Percentiles rank a stretch among this genome's conserved stretches.
These are phyloP conservation scores for Promerops cafer DNA, from an alignment of 2,113 vertebrate genomes.

Conservation along the genomic window DNA sequence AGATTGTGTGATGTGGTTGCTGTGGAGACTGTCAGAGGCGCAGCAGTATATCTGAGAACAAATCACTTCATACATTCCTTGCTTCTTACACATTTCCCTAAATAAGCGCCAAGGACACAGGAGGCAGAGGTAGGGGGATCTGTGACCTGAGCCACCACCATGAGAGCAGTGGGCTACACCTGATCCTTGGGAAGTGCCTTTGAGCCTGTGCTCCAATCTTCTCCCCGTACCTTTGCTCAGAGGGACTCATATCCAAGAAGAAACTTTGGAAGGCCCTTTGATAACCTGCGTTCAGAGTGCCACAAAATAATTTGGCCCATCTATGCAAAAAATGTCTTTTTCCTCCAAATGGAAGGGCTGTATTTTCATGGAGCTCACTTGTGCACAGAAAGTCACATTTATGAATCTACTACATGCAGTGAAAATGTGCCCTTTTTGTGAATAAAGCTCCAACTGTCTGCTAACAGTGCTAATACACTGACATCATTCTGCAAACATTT, in stretches of 20 bases:
- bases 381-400: background rate
- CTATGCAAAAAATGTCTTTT: background rate
- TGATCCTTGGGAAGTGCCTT: background rate
- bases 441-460: slow-evolving; percentile 39
- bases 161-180: background rate
- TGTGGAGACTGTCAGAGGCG: background rate
- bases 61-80: background rate
- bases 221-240: background rate
- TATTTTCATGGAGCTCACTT: background rate
- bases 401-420: background rate
- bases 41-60: background rate
- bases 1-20: background rate
- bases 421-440: background rate
- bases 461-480: slow-evolving; percentile 23
- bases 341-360: background rate
- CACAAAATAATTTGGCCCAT: background rate
- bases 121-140: background rate
- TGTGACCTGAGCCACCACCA: background rate
- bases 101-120: background rate
- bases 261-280: background rate
- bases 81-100: background rate
- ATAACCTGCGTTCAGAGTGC: background rate
- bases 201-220: background rate
- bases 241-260: accelerated
- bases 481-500: slow-evolving; percentile 56